These are phyloP conservation scores for Junco hyemalis DNA, from an alignment of 2,113 vertebrate species.

Conservation along the genomic window DNA sequence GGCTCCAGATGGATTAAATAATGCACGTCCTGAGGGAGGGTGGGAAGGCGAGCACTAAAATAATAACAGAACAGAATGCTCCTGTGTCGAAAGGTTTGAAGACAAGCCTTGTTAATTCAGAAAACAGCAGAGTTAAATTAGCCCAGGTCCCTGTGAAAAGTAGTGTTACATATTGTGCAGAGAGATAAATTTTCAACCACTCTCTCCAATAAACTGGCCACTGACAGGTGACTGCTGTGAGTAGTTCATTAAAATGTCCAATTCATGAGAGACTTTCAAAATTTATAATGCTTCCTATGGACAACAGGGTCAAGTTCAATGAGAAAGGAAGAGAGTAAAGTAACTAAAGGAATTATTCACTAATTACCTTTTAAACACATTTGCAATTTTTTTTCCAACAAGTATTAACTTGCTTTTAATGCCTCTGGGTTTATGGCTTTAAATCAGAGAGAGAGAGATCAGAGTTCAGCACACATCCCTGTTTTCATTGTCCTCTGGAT, in stretches of 20 bases:
- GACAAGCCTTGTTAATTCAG: constrained; percentile 77
- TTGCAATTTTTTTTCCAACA: constrained; percentile 7
- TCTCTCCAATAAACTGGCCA: constrained; percentile 43
- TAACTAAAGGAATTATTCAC: constrained; percentile 64
- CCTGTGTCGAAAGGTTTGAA: constrained; percentile 69
- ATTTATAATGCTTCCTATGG: constrained; percentile 77
- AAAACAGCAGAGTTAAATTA: constrained; percentile 77
- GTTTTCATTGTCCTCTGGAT: neutral
- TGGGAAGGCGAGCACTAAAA: constrained; percentile 54
- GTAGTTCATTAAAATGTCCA: constrained; percentile 80
- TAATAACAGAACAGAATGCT: constrained; percentile 67
- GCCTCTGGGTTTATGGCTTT: neutral
- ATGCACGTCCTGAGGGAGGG: constrained; percentile 62
- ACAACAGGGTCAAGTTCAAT: constrained; percentile 75
- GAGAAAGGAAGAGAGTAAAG: constrained; percentile 57
- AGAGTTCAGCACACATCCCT: neutral
- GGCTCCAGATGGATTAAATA: constrained; percentile 73
- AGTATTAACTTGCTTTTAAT: constrained; percentile 45
- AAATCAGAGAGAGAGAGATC: constrained; percentile 2
- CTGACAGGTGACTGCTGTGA: constrained; percentile 77
- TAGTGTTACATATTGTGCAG: constrained; percentile 64
- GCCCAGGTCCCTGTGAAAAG: constrained; percentile 63
- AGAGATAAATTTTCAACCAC: constrained; percentile 75
- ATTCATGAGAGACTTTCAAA: constrained; percentile 74
- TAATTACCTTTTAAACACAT: constrained; percentile 63